Base-by-base conservation (phyloP, 2,888 invertebrate species). In the Periphyllus acericola region DNA sequence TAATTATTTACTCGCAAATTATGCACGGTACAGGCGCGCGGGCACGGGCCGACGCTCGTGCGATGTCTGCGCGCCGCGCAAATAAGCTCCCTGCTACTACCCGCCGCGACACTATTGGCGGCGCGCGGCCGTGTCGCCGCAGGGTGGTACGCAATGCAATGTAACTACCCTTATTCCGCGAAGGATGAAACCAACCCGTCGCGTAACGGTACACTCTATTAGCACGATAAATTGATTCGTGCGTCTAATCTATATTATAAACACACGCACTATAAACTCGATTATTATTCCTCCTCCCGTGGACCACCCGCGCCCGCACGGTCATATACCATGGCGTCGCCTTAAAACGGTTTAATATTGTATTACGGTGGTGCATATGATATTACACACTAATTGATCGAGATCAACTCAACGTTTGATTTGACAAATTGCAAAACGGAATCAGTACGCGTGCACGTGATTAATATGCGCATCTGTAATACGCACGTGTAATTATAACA, bases 191-290 rank as follows among this genome's bases (percentile, higher is more conserved):
- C 60, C 60, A 25, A 60, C 60, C 21, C 60, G 25, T 60, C 60
- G 21, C 21, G 25, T 60, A 25, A 60, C 19, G 60, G 21, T 60
- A 60, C 60, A 21, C 25, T 60, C 21, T 25, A 25, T 25, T 60
- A 60, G 25, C 25, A 6, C 60, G 60, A 60, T 60, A 6, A 60
- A 60, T 60, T 25, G 25, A 60, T 60, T 60, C 60, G 25, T 11
- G 46, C 60, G 21, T 19, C 25, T 60, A 60, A 60, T 60, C 60
- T 8, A 25, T 60, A 25, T 60, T 60, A 60, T 60, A 60, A 60
- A 60, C 60, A 60, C 68, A 68, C 25, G 68, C 68, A 68, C n/a
- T 68, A n/a, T 25, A n/a, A 68, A 68, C n/a, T 68, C 68, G 68
- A 68, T 68, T 68, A 68, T 68, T 29, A 68, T 68, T 68, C 25